Evolutionary conservation across 2,888 invertebrate genomes (phyloP), one percentile per base, ranked within the genome.

Genomic region (Glyphotaelius pellucidus): DNA sequence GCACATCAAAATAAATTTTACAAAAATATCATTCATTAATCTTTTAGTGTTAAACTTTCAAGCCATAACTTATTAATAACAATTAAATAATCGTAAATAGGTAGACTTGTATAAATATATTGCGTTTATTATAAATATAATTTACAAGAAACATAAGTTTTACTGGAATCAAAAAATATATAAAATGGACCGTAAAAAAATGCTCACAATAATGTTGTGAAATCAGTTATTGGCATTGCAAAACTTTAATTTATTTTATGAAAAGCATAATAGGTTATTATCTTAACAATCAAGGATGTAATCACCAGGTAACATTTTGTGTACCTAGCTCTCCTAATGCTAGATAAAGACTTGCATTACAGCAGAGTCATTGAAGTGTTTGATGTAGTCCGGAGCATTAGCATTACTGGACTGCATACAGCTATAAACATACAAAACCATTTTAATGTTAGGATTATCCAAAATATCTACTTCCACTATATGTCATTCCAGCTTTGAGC

Each of bases 381-480:
- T 31, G 91, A 88, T 80, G 91, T 25, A 67, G 89, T 38, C 25
- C 35, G 85, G 52, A 91, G 91, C 84, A 90, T 84, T 31, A 91
- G 80, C 84, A 91, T 84, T 31, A 91, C 90, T 11, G 90, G 90
- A 80, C 91, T 89, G 85, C 91, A 89, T 31, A 90, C 31, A 85
- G 86, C 91, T 91, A 91, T 42, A 91, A 91, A 47, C 12, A 14
- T 38, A 15, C n/a, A 87, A 87, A 47, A 87, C 35, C 35, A 83
- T 35, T 35, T 83, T 35, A 35, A 11, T 83, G 35, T 83, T 83
- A 35, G 83, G 83, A 35, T 11, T 83, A 83, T n/a, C 67, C 31
- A 25, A 83, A 83, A 83, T 15, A 35, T 35, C 25, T 67, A 9
- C 7, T 2, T 67, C n/a, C 9, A 25, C 67, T 19, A 47, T 1